Conservation (phyloP, 2,113 vertebrate genomes). For the Calidris pygmaea region DNA sequence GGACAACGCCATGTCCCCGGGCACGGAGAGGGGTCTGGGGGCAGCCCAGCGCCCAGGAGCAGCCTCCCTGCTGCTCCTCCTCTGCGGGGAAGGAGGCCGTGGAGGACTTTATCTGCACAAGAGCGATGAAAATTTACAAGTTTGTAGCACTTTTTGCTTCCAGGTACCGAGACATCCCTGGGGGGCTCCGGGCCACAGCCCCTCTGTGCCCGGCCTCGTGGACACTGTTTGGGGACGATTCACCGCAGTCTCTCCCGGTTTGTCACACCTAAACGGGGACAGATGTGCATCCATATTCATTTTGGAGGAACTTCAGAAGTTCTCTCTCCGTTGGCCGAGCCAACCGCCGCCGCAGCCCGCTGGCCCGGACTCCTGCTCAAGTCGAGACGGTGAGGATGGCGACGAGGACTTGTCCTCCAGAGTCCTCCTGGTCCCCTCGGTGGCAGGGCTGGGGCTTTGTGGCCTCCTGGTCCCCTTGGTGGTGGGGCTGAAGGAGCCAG, state of each 20-base stretch:
- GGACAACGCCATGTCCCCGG: fast-evolving
- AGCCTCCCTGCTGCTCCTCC: not conserved
- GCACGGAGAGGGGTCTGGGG: fast-evolving
- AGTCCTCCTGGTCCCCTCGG: not conserved
- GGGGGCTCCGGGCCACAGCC: fast-evolving
- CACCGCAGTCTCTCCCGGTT: not conserved
- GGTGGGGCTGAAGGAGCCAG: not conserved
- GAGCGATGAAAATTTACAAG: too few species aligned
- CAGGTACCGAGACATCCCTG: fast-evolving
- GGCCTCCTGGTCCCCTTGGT: not conserved
- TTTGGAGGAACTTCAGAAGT: not conserved
- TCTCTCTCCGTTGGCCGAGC: not conserved
- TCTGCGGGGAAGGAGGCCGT: not conserved
- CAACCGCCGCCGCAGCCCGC: fast-evolving
- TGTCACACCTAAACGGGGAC: not conserved
- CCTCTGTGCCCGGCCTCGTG: fast-evolving
- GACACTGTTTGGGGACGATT: fast-evolving
- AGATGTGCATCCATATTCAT: constrained; percentile 20
- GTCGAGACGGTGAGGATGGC: not conserved
- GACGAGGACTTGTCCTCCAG: fast-evolving
- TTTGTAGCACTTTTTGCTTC: not conserved
- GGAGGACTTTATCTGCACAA: fast-evolving
- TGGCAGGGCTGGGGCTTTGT: not conserved
- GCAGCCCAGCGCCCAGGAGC: fast-evolving
- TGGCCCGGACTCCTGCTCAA: not conserved